Evolutionary conservation across 2,797 vertebrate species (phyloP).

Genomic region (Microcaecilia unicolor): DNA sequence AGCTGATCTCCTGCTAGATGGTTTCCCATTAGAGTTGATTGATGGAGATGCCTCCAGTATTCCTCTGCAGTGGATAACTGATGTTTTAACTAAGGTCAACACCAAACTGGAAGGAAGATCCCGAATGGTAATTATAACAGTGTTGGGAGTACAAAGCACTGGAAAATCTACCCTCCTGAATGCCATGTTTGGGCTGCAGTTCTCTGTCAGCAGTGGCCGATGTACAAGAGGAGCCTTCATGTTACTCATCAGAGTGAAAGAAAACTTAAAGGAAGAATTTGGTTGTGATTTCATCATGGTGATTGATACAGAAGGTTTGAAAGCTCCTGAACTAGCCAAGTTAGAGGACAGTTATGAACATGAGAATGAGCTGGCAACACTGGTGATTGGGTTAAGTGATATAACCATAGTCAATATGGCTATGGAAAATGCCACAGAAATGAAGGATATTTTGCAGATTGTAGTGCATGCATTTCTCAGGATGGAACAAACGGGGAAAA

Average conservation of each 20-base stretch:
- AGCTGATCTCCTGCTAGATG: slow-evolving; percentile 58
- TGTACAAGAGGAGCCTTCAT: slow-evolving; percentile 49
- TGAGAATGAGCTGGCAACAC: slow-evolving; percentile 43
- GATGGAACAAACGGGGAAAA: slow-evolving; percentile 28
- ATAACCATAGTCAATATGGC: slow-evolving; percentile 42
- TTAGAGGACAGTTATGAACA: slow-evolving; percentile 32
- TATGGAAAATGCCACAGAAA: slow-evolving; percentile 23
- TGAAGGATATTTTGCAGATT: slow-evolving; percentile 32
- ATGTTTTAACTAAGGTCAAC: slow-evolving; percentile 57
- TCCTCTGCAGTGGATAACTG: slow-evolving; percentile 56
- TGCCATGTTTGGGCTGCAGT: slow-evolving; percentile 58
- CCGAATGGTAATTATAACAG: slow-evolving; percentile 52
- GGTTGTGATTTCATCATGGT: slow-evolving; percentile 48
- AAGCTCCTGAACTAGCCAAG: slow-evolving; percentile 19
- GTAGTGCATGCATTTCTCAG: slow-evolving; percentile 41
- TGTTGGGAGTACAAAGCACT: slow-evolving; percentile 43
- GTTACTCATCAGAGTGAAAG: slow-evolving; percentile 45
- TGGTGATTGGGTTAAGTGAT: slow-evolving; percentile 50
- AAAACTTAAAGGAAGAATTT: slow-evolving; percentile 45
- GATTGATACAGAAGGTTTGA: slow-evolving; percentile 51
- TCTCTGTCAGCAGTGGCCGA: slow-evolving; percentile 42
- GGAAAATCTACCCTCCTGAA: slow-evolving; percentile 57
- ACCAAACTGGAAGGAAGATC: slow-evolving; percentile 21
- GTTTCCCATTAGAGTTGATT: slow-evolving; percentile 66
- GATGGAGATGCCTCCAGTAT: slow-evolving; percentile 66